Conservation (phyloP, 2,113 vertebrate genomes). For the Sigmodon hispidus region DNA sequence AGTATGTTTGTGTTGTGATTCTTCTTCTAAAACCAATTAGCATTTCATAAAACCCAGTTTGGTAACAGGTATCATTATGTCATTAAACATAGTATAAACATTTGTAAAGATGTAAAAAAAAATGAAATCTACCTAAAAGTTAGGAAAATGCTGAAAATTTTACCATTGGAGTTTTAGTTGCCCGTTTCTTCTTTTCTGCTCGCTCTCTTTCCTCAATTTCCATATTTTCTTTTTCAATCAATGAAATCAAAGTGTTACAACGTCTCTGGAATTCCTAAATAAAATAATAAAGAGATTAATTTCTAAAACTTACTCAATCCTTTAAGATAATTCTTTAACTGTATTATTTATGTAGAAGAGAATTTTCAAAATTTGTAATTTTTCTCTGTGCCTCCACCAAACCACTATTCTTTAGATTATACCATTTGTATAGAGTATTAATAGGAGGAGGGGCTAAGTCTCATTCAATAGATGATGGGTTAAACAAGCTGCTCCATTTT, state of each 20-base stretch:
- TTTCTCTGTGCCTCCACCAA: neutral
- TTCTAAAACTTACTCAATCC: conserved; percentile 52
- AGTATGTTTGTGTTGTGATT: conserved; percentile 22
- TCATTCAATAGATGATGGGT: neutral
- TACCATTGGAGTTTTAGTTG: conserved; percentile 90
- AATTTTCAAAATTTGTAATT: conserved; percentile 41
- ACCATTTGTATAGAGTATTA: conserved; percentile 15
- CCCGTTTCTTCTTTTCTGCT: conserved; percentile 93
- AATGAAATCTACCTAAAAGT: conserved; percentile 81
- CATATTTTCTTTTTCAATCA: conserved; percentile 95
- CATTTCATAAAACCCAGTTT: conserved; percentile 71
- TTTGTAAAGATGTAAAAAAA: conserved; percentile 79
- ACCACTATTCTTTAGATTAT: conserved; percentile 47
- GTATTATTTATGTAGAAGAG: conserved; percentile 18
- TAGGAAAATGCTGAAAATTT: conserved; percentile 82
- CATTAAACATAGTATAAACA: conserved; percentile 73
- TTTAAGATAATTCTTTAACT: conserved; percentile 49
- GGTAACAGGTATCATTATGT: conserved; percentile 55
- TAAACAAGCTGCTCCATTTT: conserved; percentile 28
- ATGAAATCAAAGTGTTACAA: conserved; percentile 94
- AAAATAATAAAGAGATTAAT: conserved; percentile 68
- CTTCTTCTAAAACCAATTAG: conserved; percentile 71
- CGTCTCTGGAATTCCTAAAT: conserved; percentile 93
- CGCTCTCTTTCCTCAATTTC: conserved; percentile 94
- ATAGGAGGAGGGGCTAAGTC: neutral